phyloP scores from a whole-genome alignment of 2,888 invertebrate species.

The Drosophila kambysellisi region DNA sequence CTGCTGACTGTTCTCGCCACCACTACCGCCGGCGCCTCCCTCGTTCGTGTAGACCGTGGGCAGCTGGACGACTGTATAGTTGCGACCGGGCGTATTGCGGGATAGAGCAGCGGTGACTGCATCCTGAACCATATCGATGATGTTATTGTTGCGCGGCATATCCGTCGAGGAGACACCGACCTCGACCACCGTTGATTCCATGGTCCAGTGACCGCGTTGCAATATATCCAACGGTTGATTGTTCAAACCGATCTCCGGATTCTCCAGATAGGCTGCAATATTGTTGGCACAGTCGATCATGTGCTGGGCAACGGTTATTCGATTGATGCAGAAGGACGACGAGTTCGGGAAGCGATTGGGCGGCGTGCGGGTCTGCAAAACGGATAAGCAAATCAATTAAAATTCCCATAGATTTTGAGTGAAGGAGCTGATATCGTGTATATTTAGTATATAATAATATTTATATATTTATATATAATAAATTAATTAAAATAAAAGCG shows the following conservation, averaged over 20 bases:
- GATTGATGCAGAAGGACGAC: constrained; percentile 85
- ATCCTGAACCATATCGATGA: constrained; percentile 84
- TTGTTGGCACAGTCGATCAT: constrained; percentile 85
- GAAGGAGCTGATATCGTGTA: not conserved
- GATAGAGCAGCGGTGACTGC: constrained; percentile 84
- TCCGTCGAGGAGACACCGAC: constrained; percentile 84
- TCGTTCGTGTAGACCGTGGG: constrained; percentile 82
- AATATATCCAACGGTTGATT: constrained; percentile 84
- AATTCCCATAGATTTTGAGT: not conserved
- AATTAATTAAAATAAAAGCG: too few relatives aligned
- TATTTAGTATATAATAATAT: not conserved
- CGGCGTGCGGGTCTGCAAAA: constrained; percentile 62
- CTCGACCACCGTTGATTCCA: constrained; percentile 85
- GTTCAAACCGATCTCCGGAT: constrained; percentile 85
- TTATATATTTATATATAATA: too few relatives aligned
- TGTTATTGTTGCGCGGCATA: constrained; percentile 84
- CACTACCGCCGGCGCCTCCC: constrained; percentile 9
- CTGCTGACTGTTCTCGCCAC: constrained; percentile 47
- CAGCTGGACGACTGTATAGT: constrained; percentile 84
- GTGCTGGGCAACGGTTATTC: constrained; percentile 85
- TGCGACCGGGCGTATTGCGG: constrained; percentile 82
- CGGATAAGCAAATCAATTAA: not conserved
- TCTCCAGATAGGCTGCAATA: constrained; percentile 84
- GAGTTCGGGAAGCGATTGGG: constrained; percentile 84
- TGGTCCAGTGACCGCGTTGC: constrained; percentile 85